Conservation (phyloP, 2,113 vertebrate species). For the Crotalus viridis region DNA sequence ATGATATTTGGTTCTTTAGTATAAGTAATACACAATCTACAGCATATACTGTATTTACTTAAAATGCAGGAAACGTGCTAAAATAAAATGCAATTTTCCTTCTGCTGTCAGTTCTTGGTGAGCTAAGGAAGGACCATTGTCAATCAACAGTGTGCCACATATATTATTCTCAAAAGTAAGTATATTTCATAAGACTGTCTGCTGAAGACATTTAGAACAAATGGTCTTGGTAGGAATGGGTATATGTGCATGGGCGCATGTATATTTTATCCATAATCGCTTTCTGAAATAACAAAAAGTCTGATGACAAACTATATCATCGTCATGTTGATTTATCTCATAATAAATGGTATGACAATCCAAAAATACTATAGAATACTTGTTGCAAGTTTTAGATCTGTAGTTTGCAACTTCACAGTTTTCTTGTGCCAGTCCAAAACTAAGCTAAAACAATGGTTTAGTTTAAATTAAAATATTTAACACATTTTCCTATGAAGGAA, state of each 20-base stretch:
- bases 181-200: background rate
- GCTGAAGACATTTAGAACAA: slow-evolving; percentile 17
- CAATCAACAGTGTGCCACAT: background rate
- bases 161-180: background rate
- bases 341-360: accelerated
- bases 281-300: background rate
- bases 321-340: background rate
- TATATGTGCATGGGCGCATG: background rate
- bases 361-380: background rate
- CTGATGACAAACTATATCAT: background rate
- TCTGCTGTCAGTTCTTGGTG: background rate
- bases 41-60: background rate
- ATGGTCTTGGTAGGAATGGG: background rate
- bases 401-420: accelerated
- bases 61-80: background rate
- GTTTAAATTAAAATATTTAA: background rate
- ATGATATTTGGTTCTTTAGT: slow-evolving; percentile 5
- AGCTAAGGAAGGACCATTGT: background rate
- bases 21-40: background rate
- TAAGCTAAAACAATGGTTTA: background rate
- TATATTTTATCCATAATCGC: background rate
- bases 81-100: slow-evolving; percentile 3
- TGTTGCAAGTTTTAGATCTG: background rate
- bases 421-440: background rate
- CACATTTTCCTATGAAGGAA: too few relatives aligned